phyloP scores from a whole-genome alignment of 2,113 vertebrate genomes.

The Aleadryas rufinucha region DNA sequence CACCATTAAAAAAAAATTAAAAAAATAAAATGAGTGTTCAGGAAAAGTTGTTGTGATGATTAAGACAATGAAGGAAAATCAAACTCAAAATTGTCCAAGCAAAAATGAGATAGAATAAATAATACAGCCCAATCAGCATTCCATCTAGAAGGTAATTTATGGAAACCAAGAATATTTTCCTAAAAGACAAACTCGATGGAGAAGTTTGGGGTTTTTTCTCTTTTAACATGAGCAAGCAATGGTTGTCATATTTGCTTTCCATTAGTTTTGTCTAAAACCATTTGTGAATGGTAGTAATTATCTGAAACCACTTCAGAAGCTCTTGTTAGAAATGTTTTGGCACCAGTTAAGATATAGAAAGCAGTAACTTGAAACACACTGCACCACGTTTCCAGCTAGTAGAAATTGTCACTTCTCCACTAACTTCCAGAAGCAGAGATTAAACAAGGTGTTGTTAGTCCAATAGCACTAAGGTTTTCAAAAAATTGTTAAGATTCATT shows the following conservation, averaged over 20 bases:
- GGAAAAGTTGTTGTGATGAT: background rate
- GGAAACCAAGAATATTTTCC: background rate
- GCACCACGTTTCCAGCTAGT: background rate
- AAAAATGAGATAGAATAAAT: background rate
- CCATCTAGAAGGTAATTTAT: background rate
- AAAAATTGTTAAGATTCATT: background rate
- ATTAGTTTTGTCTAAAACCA: background rate
- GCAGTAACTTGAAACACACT: background rate
- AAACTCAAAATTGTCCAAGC: background rate
- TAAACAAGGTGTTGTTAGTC: background rate
- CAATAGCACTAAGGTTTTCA: background rate
- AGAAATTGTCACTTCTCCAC: background rate
- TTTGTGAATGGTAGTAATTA: background rate
- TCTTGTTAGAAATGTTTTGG: background rate
- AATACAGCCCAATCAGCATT: background rate
- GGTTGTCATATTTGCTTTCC: background rate
- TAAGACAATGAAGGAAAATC: background rate
- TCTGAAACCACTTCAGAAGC: background rate
- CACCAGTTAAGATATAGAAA: background rate
- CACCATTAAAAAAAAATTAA: accelerated
- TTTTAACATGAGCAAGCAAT: background rate
- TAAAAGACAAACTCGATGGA: background rate
- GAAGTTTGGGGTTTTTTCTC: background rate
- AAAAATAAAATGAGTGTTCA: background rate
- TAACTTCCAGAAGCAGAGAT: background rate